phyloP scores from a whole-genome alignment of 2,113 vertebrate species.

The Tachysurus vachellii region DNA sequence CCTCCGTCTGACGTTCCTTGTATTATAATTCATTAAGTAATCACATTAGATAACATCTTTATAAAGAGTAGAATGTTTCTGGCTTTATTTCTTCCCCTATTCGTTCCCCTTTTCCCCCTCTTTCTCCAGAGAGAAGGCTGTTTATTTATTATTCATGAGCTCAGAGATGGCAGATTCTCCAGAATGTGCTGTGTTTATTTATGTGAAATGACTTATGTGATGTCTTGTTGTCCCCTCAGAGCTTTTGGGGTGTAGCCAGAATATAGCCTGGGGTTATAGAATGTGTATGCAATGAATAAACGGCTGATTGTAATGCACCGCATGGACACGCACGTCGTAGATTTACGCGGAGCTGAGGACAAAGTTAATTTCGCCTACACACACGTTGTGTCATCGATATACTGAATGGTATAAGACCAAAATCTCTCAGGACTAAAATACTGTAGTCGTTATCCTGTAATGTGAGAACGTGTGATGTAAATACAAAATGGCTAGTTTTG shows the following conservation, averaged over 20 bases:
- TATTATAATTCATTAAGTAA: background rate
- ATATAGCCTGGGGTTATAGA: constrained; percentile 20
- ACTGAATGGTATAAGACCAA: background rate
- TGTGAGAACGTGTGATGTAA: background rate
- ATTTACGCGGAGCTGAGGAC: background rate
- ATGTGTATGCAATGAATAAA: constrained; percentile 16
- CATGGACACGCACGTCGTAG: background rate
- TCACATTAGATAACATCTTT: constrained; percentile 10
- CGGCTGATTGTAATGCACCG: background rate
- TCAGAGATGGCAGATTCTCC: constrained; percentile 7
- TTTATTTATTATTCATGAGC: constrained; percentile 24
- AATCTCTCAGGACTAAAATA: background rate
- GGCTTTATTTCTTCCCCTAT: background rate
- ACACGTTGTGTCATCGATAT: background rate
- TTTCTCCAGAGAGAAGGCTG: background rate
- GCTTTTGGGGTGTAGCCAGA: constrained; percentile 16
- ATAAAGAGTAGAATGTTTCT: background rate
- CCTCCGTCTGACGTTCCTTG: background rate
- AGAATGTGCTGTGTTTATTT: constrained; percentile 23
- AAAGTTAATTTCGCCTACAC: background rate
- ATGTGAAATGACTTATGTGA: constrained; percentile 22
- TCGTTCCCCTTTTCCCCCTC: background rate
- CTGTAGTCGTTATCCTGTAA: background rate
- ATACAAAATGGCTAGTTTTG: background rate
- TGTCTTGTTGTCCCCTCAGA: constrained; percentile 27